phyloP scores from a whole-genome alignment of 1,140 invertebrate genomes.

The Solen grandis region DNA sequence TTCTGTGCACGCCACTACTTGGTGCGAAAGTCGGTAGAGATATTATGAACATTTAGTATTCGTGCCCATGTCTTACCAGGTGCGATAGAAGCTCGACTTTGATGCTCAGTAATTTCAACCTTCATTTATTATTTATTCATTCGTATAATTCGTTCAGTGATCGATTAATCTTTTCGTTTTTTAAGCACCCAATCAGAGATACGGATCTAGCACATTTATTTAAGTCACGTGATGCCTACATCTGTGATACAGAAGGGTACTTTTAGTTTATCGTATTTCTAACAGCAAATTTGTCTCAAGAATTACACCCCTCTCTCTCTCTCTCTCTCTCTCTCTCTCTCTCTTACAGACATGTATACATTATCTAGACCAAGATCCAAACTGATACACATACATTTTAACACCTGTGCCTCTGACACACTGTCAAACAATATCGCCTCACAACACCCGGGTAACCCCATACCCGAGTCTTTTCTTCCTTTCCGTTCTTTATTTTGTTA shows the following conservation, averaged over 20 bases:
- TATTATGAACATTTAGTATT: too few species aligned
- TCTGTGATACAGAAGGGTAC: too few species aligned
- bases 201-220: too few species aligned
- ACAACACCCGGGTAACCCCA: slow-evolving; percentile 33
- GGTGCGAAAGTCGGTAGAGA: neutral
- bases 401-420: slow-evolving; percentile 38
- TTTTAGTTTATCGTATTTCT: too few species aligned
- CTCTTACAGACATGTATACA: too few species aligned
- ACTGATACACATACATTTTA: slow-evolving; percentile 46
- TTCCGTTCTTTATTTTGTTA: too few species aligned
- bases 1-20: neutral
- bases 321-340: too few species aligned
- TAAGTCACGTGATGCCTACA: too few species aligned
- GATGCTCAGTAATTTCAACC: neutral
- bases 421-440: slow-evolving; percentile 2
- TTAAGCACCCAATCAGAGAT: neutral
- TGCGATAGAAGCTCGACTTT: neutral
- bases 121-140: neutral
- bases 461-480: slow-evolving; percentile 34
- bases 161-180: neutral
- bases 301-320: too few species aligned
- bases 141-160: neutral
- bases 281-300: too few species aligned
- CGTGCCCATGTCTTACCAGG: neutral
- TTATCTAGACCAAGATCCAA: too few species aligned